Base-by-base conservation (phyloP, 2,113 vertebrate genomes). In the Bambusicola thoracicus region DNA sequence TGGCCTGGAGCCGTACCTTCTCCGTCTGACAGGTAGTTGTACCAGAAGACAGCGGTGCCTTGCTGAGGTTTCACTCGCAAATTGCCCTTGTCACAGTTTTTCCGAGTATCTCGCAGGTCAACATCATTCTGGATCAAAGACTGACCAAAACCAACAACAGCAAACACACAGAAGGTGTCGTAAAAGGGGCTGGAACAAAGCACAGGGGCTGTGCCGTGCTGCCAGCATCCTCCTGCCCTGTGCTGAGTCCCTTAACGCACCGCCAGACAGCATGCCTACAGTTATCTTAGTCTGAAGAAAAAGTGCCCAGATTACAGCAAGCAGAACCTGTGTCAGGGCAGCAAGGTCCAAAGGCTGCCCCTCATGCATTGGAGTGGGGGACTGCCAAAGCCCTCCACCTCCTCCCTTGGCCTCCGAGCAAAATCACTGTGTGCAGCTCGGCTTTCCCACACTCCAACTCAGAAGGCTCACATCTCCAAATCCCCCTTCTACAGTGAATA, bases 21-120 rank as follows among this genome's bases (percentile, higher is more conserved):
- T 40, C 99, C 99, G 3, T 99, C 98, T n/a, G 99, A 99, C 74
- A 99, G 97, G 95, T 99, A 99, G 97, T 99, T 99, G 97, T 99
- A 99, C 99, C 99, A 99, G 95, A 99, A 98, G 74, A 99, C 98
- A 53, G 99, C 99, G 5, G 98, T 99, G 85, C 99, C 99, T 91
- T 98, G 97, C 38, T 96, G 97, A 43, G 99, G 99, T 91, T 98
- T 99, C 85, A 99, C 97, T 92, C 98, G 98, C 75, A 99, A 96
- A 92, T 99, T 99, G 66, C 99, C 99, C 96, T 98, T 98, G 87
- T 98, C 97, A 27, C 99, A 99, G 77, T 98, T 98, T 87, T 98
- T 98, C 93, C 98, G 98, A 32, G 98, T 99, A 96, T 99, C 99
- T 95, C 99, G 97, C 69, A 99, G 98, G 95, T 99, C 99, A 63